Percentiles rank a stretch among this genome's conserved stretches.
phyloP scores from a whole-genome alignment of 1,140 invertebrate genomes.

The Stratiolaelaps scimitus region DNA sequence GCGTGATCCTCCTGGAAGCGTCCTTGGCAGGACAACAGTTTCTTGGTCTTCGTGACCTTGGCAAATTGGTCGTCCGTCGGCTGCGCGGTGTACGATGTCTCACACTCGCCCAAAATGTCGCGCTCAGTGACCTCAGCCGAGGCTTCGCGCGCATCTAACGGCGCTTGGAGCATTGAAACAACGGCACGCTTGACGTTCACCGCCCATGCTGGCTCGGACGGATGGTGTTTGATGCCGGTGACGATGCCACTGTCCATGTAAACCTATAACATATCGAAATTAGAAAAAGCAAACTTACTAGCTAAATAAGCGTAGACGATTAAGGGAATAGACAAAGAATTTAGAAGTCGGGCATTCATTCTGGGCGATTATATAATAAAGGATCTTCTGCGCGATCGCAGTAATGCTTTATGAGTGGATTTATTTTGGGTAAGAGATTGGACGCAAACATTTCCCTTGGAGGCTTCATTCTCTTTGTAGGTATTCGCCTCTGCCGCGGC shows the following conservation, averaged over 20 bases:
- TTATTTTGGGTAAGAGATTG: no score
- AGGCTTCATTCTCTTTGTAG: no score
- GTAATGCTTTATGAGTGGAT: no score
- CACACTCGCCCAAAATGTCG: slow-evolving; percentile 1
- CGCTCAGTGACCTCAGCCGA: neutral
- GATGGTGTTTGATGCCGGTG: slow-evolving; percentile 16
- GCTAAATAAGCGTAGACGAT: no score
- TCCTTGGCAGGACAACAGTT: slow-evolving; percentile 16
- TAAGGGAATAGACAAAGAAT: no score
- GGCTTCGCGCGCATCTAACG: neutral
- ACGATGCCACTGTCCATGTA: slow-evolving; percentile 18
- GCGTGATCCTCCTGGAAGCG: neutral
- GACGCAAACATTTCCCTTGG: no score
- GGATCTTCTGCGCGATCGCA: no score
- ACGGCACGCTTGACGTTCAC: slow-evolving; percentile 15
- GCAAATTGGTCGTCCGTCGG: neutral
- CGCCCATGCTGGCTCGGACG: slow-evolving; percentile 14
- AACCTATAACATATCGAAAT: neutral
- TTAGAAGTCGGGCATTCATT: no score
- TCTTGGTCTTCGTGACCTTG: slow-evolving; percentile 5
- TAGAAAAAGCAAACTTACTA: no score
- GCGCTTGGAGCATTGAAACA: slow-evolving; percentile 16
- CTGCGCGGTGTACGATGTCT: neutral
- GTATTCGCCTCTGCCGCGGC: no score
- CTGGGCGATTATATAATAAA: no score